Evolutionary conservation across 2,888 invertebrate genomes (phyloP).

Genomic region (Pyrrhia umbra): DNA sequence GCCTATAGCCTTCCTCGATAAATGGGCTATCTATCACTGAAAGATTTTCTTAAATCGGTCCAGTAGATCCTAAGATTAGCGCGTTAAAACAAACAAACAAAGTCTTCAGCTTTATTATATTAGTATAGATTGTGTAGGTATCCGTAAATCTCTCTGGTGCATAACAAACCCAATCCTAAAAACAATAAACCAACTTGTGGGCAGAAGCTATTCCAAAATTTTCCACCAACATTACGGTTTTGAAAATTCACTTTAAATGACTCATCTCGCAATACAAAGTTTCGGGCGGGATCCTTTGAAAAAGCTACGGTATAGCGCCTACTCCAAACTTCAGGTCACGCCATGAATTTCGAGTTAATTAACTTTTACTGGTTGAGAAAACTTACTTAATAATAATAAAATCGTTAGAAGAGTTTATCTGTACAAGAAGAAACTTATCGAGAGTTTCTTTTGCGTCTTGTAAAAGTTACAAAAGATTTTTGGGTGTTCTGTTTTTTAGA

Average conservation of each 20-base stretch:
- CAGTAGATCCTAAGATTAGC: too few relatives aligned
- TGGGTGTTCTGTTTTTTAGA: background rate
- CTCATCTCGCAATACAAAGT: constrained; percentile 72
- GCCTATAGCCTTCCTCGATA: too few relatives aligned
- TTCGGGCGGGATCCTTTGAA: constrained; percentile 75
- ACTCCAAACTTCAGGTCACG: constrained; percentile 76
- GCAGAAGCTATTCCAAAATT: constrained; percentile 21
- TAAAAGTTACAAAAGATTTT: constrained; percentile 17
- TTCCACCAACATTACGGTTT: constrained; percentile 56
- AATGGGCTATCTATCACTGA: too few relatives aligned
- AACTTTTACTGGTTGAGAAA: constrained; percentile 63
- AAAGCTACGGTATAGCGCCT: constrained; percentile 72
- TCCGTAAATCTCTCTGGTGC: background rate
- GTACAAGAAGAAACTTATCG: constrained; percentile 30
- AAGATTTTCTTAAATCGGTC: too few relatives aligned
- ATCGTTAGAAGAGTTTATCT: constrained; percentile 55
- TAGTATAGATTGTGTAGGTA: background rate
- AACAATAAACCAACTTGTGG: constrained; percentile 27
- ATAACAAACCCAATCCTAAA: constrained; percentile 1
- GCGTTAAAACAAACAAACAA: too few relatives aligned
- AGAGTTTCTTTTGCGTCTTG: constrained; percentile 23
- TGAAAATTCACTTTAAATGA: constrained; percentile 78
- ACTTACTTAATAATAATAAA: constrained; percentile 72
- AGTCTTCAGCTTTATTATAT: too few relatives aligned
- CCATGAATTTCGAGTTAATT: constrained; percentile 79